A percentile compares a stretch with the other conserved stretches of the same genome.
These are phyloP conservation scores for Nyctereutes procyonoides DNA, from an alignment of 2,113 vertebrate genomes.

Conservation along the genomic window DNA sequence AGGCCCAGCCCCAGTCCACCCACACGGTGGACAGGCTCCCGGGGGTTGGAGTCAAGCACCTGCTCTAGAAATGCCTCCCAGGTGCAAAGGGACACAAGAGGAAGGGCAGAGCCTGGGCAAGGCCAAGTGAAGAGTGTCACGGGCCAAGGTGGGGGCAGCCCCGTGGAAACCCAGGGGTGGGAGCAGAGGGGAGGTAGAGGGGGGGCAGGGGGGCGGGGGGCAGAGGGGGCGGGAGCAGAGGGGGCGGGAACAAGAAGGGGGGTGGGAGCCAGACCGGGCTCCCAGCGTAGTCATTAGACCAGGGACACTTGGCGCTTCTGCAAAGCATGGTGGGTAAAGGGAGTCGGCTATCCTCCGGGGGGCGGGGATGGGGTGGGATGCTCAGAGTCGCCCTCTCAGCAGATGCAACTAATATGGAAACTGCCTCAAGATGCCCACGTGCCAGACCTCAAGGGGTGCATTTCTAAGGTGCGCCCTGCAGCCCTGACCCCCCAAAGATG, in stretches of 20 bases:
- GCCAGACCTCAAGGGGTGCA: accelerated
- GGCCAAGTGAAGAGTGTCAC: accelerated
- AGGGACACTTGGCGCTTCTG: accelerated
- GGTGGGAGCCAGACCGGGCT: accelerated
- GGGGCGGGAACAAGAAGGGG: too few species aligned
- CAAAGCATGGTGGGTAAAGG: neutral
- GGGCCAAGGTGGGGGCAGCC: neutral
- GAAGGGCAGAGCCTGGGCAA: neutral
- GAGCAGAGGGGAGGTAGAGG: too few species aligned
- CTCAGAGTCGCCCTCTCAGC: neutral
- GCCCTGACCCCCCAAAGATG: accelerated
- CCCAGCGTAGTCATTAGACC: accelerated
- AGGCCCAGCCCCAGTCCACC: too few species aligned
- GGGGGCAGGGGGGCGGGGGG: too few species aligned
- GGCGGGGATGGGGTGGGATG: neutral
- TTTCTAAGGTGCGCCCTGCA: neutral
- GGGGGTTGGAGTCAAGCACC: too few species aligned
- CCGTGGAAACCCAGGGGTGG: neutral
- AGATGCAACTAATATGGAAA: accelerated
- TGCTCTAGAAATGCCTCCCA: accelerated
- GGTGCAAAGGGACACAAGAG: accelerated
- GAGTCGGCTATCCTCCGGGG: neutral
- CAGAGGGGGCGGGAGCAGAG: too few species aligned
- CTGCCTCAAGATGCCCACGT: too few species aligned
- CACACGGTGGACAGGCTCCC: accelerated